Evolutionary conservation across 2,888 invertebrate species (phyloP), one percentile per base, ranked within the genome.

Genomic region (Zele albiditarsus): DNA sequence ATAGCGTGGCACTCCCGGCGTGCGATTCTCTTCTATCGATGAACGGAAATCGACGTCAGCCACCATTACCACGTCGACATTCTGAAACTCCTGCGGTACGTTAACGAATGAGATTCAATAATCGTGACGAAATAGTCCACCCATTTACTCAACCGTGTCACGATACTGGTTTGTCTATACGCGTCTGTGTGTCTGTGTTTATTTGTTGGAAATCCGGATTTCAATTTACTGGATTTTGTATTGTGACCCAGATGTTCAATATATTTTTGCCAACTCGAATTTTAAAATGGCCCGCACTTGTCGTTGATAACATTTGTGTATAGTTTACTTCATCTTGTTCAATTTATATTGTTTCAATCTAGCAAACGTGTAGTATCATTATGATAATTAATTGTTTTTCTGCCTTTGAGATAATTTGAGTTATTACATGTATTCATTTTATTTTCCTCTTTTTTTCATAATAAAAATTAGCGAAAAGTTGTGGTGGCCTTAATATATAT

Each of bases 1-100:
- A 88, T 78, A 88, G 88, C 79, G 85, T 88, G 67, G 87, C 83
- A 74, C 81, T 88, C 74, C 87, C 88, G 38, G 80, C 82, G 6
- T 83, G 84, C 71, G 82, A 83, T 71, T 85, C 86, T 28, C 78
- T 87, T n/a, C 80, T 86, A 77, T 82, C 84, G 78, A 84, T 85
- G 79, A 78, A 80, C 75, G 86, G 81, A 80, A 84, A 79, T 76
- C 79, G 80, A 69, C 78, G 79, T 62, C 84, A 85, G 74, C 87
- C 87, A 63, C 85, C 85, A 63, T 84, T 88, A 79, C 87, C 88
- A 46, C 85, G 88, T 71, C 87, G 88, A 77, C 87, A 88, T 80
- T 88, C 88, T 28, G 88, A 84, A 23, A 84, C 86, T 58, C 85
- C 87, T 38, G 83, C 87, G 84, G 88, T 88, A 84, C 77, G 79